These are phyloP conservation scores for Adrianichthys oophorus DNA, from an alignment of 2,797 vertebrate genomes.

Conservation along the genomic window DNA sequence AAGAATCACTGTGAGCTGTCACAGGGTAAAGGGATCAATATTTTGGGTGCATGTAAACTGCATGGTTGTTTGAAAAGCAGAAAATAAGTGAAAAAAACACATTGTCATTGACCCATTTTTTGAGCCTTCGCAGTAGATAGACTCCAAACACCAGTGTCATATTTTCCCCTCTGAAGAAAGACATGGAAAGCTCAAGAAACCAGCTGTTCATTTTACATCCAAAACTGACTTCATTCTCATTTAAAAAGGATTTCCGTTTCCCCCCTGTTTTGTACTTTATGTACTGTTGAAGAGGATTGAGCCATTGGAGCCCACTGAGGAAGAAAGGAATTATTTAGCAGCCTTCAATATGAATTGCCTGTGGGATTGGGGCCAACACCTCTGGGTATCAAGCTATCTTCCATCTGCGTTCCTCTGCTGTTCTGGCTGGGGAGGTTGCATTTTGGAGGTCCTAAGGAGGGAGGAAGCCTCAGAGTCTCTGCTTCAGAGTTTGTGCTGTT, in stretches of 20 bases:
- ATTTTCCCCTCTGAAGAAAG: conserved; percentile 6
- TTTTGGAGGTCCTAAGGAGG: conserved; percentile 27
- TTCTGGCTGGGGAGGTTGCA: conserved; percentile 46
- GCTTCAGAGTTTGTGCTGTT: conserved; percentile 34
- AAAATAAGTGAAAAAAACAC: no score
- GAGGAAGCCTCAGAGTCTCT: conserved; percentile 31
- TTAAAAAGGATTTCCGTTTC: conserved; percentile 41
- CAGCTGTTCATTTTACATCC: conserved; percentile 20
- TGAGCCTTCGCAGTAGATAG: no score
- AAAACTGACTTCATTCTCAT: conserved; percentile 27
- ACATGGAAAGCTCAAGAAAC: not conserved
- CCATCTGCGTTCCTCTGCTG: conserved; percentile 32
- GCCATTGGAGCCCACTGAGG: conserved; percentile 39
- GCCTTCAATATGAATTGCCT: conserved; percentile 60
- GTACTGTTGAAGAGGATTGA: conserved; percentile 32
- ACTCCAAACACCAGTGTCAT: not conserved
- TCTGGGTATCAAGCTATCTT: conserved; percentile 57
- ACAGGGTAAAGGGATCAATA: no score
- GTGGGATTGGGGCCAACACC: conserved; percentile 61
- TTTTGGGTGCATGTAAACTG: no score
- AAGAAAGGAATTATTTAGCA: conserved; percentile 41
- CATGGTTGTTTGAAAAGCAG: no score
- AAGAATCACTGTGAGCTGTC: no score
- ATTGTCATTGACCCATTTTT: no score
- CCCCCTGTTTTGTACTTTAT: conserved; percentile 3